A percentile compares a stretch with the other conserved stretches of the same genome.
Evolutionary conservation across 2,888 invertebrate genomes (phyloP).

Genomic region (Automeris io): DNA sequence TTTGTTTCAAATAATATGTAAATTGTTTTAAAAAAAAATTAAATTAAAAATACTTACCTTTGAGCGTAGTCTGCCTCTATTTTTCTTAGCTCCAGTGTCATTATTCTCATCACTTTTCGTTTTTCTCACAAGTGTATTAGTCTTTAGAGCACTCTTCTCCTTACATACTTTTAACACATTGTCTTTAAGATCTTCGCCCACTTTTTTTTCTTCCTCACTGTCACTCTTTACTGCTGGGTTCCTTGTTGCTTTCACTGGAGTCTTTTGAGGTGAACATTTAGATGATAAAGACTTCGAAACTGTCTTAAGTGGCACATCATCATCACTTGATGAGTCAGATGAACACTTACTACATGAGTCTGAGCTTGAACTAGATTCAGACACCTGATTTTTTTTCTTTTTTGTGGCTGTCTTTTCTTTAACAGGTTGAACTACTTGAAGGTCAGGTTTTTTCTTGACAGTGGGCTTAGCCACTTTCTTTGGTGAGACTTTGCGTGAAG

Average conservation of each 20-base stretch:
- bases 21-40: too few species aligned
- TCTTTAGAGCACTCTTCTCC: conserved; percentile 51
- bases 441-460: conserved; percentile 52
- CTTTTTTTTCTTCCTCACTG: conserved; percentile 47
- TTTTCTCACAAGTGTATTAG: conserved; percentile 47
- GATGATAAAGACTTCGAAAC: conserved; percentile 53
- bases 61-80: conserved; percentile 52
- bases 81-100: conserved; percentile 45
- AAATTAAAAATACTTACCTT: conserved; percentile 66
- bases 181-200: conserved; percentile 43
- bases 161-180: conserved; percentile 38
- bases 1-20: too few species aligned
- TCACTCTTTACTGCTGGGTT: conserved; percentile 42
- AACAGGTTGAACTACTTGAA: conserved; percentile 28
- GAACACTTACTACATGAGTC: conserved; percentile 72
- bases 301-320: conserved; percentile 61
- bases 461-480: conserved; percentile 52
- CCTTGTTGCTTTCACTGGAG: conserved; percentile 31
- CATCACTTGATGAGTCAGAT: conserved; percentile 64
- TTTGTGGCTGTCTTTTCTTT: conserved; percentile 28
- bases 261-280: conserved; percentile 47
- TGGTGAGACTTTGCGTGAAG: conserved; percentile 56
- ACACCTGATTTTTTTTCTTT: conserved; percentile 45
- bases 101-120: conserved; percentile 51
- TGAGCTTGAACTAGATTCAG: conserved; percentile 67